phyloP scores from a whole-genome alignment of 30 jellyfish, hydroid and myxozoan genomes.

The Phacellophora camtschatica region DNA sequence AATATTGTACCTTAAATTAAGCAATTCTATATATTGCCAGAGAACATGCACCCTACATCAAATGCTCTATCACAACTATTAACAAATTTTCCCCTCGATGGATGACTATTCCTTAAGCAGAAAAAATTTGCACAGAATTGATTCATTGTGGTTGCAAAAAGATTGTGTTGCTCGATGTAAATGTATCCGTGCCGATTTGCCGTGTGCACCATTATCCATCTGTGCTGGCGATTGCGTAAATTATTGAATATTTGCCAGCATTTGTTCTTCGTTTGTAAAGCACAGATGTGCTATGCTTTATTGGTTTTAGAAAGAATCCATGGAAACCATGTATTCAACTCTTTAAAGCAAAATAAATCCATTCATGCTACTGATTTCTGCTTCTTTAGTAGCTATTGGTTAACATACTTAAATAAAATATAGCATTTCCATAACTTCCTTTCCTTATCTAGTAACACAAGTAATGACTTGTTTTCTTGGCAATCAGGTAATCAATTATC shows the following conservation, averaged over 20 bases:
- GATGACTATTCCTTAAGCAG: constrained; percentile 38
- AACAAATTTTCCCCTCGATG: background rate
- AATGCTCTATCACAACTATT: constrained; percentile 18
- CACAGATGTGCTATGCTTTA: too few relatives aligned
- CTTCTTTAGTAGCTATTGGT: background rate
- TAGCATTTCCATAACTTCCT: background rate
- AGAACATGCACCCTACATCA: constrained; percentile 29
- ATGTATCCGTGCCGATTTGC: constrained; percentile 4
- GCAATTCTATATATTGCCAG: background rate
- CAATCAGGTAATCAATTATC: constrained; percentile 1
- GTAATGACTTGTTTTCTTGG: background rate
- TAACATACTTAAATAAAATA: background rate
- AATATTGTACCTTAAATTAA: background rate
- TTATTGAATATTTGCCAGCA: too few relatives aligned
- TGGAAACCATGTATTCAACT: background rate
- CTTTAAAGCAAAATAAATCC: background rate
- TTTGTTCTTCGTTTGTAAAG: too few relatives aligned
- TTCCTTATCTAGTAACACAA: background rate
- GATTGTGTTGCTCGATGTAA: constrained; percentile 45
- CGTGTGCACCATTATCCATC: constrained; percentile 12
- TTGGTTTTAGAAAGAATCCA: too few relatives aligned
- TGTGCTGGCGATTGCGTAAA: constrained; percentile 30
- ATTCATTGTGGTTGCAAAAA: constrained; percentile 44
- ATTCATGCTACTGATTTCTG: background rate
- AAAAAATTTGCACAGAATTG: constrained; percentile 26